Percentiles rank a stretch among this genome's conserved stretches.
Conservation (phyloP, 2,113 vertebrate genomes). For the Oplegnathus fasciatus region DNA sequence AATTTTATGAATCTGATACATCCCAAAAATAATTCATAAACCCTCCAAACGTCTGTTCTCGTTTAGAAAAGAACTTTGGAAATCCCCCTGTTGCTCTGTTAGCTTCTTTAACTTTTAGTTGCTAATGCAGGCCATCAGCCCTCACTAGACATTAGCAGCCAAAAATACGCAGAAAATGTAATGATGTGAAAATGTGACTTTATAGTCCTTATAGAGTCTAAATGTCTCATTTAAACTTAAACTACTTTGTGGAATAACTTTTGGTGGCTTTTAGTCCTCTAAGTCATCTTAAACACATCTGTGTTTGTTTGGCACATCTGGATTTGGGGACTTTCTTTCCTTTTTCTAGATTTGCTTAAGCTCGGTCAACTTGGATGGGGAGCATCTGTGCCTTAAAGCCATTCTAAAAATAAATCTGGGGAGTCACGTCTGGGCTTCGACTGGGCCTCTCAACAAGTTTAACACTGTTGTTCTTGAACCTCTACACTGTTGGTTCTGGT, state of each 20-base stretch:
- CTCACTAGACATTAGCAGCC: neutral
- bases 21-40: conserved; percentile 5
- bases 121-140: conserved; percentile 13
- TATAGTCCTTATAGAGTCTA: neutral
- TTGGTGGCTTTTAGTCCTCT: neutral
- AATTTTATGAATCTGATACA: neutral
- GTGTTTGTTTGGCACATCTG: conserved; percentile 30
- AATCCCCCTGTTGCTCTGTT: conserved; percentile 45
- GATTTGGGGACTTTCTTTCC: conserved; percentile 15
- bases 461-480: conserved; percentile 19
- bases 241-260: neutral
- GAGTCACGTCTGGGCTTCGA: conserved; percentile 17
- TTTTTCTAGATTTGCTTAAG: conserved; percentile 16
- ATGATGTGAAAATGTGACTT: neutral
- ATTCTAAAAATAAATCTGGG: conserved; percentile 53
- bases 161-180: neutral
- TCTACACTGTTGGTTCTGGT: neutral
- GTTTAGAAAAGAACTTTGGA: conserved; percentile 39
- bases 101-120: conserved; percentile 18
- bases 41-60: conserved; percentile 8
- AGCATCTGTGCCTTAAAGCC: conserved; percentile 55
- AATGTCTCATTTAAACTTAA: neutral
- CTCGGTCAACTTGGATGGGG: neutral
- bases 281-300: conserved; percentile 17
- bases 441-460: conserved; percentile 19